These are phyloP conservation scores for Maniola jurtina DNA, from an alignment of 1,140 invertebrate genomes.

Conservation along the genomic window DNA sequence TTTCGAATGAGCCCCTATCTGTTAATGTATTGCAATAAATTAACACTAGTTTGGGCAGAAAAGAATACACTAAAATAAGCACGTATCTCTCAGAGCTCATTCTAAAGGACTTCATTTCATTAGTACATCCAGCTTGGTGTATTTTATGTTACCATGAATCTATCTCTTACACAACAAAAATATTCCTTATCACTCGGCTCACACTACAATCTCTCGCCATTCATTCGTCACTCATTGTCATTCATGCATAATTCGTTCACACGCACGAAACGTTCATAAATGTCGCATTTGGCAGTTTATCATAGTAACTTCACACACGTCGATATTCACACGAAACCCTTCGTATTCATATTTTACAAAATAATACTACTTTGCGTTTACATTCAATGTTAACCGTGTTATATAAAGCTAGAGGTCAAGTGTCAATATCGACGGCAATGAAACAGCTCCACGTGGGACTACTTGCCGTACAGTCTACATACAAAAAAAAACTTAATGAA, in stretches of 20 bases:
- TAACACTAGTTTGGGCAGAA: constrained; percentile 35
- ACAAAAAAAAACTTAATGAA: constrained; percentile 71
- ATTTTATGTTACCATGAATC: constrained; percentile 70
- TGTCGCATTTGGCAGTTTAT: constrained; percentile 74
- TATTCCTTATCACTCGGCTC: constrained; percentile 40
- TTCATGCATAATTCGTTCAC: constrained; percentile 32
- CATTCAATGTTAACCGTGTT: background rate
- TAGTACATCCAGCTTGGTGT: constrained; percentile 65
- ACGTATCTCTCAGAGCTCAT: constrained; percentile 45
- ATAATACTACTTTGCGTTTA: constrained; percentile 16
- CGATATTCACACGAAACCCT: constrained; percentile 61
- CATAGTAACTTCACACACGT: constrained; percentile 55
- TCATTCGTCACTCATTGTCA: constrained; percentile 32
- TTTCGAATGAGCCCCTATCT: constrained; percentile 53
- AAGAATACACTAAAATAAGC: constrained; percentile 28
- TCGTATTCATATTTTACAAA: constrained; percentile 42
- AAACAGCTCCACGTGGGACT: constrained; percentile 54
- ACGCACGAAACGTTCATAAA: constrained; percentile 31
- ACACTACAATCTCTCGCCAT: constrained; percentile 22
- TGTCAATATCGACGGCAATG: constrained; percentile 58
- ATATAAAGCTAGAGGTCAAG: constrained; percentile 39
- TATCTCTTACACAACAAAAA: constrained; percentile 66
- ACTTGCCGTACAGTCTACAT: constrained; percentile 66
- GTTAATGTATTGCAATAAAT: constrained; percentile 45
- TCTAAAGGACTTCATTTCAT: constrained; percentile 50